Base-by-base conservation (phyloP, 2,888 invertebrate genomes). In the Pyrrhosoma nymphula region DNA sequence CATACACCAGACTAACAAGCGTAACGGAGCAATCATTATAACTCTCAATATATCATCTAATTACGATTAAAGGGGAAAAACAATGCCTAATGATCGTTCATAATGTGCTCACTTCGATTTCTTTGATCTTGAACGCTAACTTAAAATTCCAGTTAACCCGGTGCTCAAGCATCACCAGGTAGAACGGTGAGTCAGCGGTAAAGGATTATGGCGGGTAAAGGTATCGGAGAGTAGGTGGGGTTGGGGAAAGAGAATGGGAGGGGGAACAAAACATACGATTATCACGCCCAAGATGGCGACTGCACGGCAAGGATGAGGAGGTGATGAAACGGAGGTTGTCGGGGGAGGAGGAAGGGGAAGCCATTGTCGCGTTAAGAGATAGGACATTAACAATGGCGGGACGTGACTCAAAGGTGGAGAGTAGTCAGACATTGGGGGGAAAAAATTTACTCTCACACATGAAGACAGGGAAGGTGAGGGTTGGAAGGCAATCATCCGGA, bases 251-350 rank as follows among this genome's bases (percentile, higher is more conserved):
- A n/a, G n/a, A n/a, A n/a, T n/a, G n/a, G n/a, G n/a, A n/a, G 69
- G 35, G 16, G 82, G 82, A 82, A 26, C 26, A 69, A 69, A 82
- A 82, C 82, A 82, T 35, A 35, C 82, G 82, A 82, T 35, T 18
- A 82, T 82, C 82, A 82, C 82, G 82, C 82, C 82, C 82, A 82
- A 82, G 82, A 82, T 82, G 82, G 82, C 30, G 82, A 35, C 82
- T 35, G 30, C 30, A 35, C 35, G 82, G 82, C 82, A n/a, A 82
- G 60, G 60, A 60, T 60, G 60, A 60, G 26, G 30, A 82, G 82
- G 82, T 18, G 35, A 35, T 82, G 82, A 35, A 35, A 35, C 35
- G 82, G 35, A 6, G 18, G 60, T 1, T 4, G 60, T 20, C 16
- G 60, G 1, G 56, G 16, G n/a, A 23, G 75, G n/a, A n/a, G n/a